Evolutionary conservation across 2,888 invertebrate genomes (phyloP), one percentile per base, ranked within the genome.

Genomic region (Stomorhina lunata): DNA sequence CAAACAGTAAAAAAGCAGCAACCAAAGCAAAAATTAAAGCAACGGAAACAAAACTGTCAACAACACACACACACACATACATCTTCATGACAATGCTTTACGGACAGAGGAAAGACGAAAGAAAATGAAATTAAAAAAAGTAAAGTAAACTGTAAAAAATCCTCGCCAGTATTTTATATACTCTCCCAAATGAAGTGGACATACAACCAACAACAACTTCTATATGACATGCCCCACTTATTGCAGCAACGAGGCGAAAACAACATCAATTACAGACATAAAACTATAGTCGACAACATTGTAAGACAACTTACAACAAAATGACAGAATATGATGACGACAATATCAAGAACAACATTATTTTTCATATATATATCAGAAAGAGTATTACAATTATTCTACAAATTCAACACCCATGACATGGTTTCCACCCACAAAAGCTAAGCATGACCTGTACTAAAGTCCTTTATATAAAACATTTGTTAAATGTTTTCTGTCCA

Each of bases 351-450:
- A 69, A 25, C 68, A 55, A 25, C 32, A 20, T 22, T 61, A 59
- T 73, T 37, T 50, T 57, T 27, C 7, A 15, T 15, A n/a, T 0
- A 15, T 37, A 59, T 34, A 32, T 61, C 12, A 6, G 7, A 15
- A n/a, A 37, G 27, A 9, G 37, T 10, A 43, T 66, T 37, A 66
- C 40, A 59, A 29, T 34, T 40, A 9, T 27, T 53, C 57, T 55
- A 50, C 48, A 81, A 61, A 77, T 73, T 73, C 68, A 81, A 78
- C 73, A 81, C 73, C 78, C 78, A 40, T 78, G 81, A 78, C 78
- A 75, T 69, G 75, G 75, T 71, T 65, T 69, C 73, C 81, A 65
- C 75, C 81, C 81, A 71, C 71, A 61, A 75, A 65, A 78, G 48
- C 82, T 66, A 43, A 75, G 53, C 63, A 78, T 75, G 81, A 78